These are phyloP conservation scores for Venustoraphidia nigricollis DNA, from an alignment of 2,888 invertebrate genomes.

Conservation along the genomic window DNA sequence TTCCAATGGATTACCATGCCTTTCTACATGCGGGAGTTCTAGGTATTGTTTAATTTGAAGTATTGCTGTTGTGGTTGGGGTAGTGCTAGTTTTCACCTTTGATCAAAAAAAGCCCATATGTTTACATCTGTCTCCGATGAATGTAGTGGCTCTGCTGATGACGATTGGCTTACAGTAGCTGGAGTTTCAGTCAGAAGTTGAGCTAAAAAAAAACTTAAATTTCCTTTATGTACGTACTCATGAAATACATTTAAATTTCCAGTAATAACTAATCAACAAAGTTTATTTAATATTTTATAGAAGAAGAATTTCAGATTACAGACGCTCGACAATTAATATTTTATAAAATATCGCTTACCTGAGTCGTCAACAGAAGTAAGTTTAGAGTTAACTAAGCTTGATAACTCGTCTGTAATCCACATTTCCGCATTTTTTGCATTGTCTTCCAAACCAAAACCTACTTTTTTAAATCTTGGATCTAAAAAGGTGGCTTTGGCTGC, in stretches of 20 bases:
- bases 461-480: constrained; percentile 3
- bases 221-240: background rate
- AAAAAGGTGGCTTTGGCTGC: constrained; percentile 2
- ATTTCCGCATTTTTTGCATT: background rate
- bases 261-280: too few relatives aligned
- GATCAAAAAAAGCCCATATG: background rate
- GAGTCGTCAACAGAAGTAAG: too few relatives aligned
- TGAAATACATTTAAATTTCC: too few relatives aligned
- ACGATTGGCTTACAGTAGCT: too few relatives aligned
- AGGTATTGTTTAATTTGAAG: background rate
- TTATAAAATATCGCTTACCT: too few relatives aligned
- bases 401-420: background rate
- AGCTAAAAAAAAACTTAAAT: too few relatives aligned
- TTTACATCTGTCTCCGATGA: too few relatives aligned
- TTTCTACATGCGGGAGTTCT: background rate
- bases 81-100: background rate
- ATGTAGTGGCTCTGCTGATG: too few relatives aligned
- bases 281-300: too few relatives aligned
- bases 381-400: background rate
- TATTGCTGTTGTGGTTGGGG: background rate
- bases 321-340: too few relatives aligned
- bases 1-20: background rate
- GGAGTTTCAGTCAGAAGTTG: too few relatives aligned
- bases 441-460: constrained; percentile 1
- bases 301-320: too few relatives aligned